Base-by-base conservation (phyloP, 2,888 invertebrate species). In the Argynnis bischoffii region DNA sequence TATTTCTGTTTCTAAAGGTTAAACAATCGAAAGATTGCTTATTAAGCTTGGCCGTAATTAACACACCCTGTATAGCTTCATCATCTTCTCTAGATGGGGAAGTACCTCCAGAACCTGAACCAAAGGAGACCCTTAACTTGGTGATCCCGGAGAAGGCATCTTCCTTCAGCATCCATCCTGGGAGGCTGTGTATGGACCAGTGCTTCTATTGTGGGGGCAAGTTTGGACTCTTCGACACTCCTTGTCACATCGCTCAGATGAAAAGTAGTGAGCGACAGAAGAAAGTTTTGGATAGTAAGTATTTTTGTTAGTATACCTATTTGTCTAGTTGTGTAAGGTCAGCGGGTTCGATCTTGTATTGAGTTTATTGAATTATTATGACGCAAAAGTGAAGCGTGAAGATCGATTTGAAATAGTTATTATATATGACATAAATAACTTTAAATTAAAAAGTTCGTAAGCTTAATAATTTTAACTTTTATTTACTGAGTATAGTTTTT, bases 71-170 rank as follows among this genome's bases (percentile, higher is more conserved):
- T 41, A 59, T 26, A 59, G 57, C 48, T 48, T 21, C 31, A n/a
- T n/a, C n/a, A 26, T 59, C 47, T 47, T 59, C 47, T 48, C 48
- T 66, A 86, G 90, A 89, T 64, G 72, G 82, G 2, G 91, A 92
- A 72, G 81, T 86, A 0, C 86, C 82, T 0, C 88, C 88, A 0
- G 89, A 91, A 51, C 88, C 90, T 0, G 91, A 91, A 51, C 84
- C 91, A 0, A 90, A 89, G 64, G 92, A 94, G 77, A 94, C 93
- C 3, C 92, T 94, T 66, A 94, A 94, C 76, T 94, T 97, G 78
- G 96, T 97, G 67, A 97, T 97, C 76, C 97, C 97, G 1, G 97
- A 97, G 88, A 97, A 97, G 86, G 97, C 97, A 0, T 96, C 97
- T 11, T 97, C 97, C 0, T 97, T 97, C 86, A 96, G 96, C 79